Evolutionary conservation across 2,797 vertebrate species (phyloP).

Genomic region (Ctenopoma kingsleyae): DNA sequence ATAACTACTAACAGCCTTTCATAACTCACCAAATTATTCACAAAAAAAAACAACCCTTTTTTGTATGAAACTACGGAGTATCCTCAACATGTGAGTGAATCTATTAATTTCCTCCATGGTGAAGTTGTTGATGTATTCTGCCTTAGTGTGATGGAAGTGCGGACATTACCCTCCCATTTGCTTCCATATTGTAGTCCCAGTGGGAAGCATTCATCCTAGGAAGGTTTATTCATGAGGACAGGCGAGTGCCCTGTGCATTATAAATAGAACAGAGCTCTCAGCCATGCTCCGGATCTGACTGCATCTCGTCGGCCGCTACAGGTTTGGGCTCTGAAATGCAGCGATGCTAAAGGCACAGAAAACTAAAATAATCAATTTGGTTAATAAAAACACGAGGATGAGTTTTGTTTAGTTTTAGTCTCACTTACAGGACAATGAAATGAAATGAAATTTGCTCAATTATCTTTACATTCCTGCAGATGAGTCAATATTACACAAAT

Average conservation of each 20-base stretch:
- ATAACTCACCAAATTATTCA: neutral
- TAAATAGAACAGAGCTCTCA: constrained; percentile 77
- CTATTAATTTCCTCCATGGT: constrained; percentile 37
- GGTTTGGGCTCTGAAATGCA: constrained; percentile 49
- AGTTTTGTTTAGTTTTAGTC: constrained; percentile 31
- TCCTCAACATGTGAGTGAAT: constrained; percentile 1
- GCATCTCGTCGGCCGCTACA: constrained; percentile 52
- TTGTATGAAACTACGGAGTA: too few relatives aligned
- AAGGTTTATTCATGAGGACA: constrained; percentile 81
- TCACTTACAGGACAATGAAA: constrained; percentile 13
- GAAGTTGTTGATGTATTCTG: constrained; percentile 41
- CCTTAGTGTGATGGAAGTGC: constrained; percentile 51
- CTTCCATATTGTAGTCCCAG: constrained; percentile 69
- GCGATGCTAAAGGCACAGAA: neutral
- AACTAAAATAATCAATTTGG: neutral
- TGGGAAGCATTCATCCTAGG: constrained; percentile 73
- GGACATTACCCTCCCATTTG: constrained; percentile 63
- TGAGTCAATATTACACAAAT: constrained; percentile 34
- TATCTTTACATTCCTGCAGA: constrained; percentile 5
- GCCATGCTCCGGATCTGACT: constrained; percentile 54
- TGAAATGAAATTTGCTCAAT: constrained; percentile 35
- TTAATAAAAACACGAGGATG: constrained; percentile 8
- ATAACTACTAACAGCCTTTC: neutral
- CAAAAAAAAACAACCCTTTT: neutral
- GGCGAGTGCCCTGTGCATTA: constrained; percentile 71